Conservation (phyloP, 2,113 vertebrate species). For the Oenanthe oenanthe region DNA sequence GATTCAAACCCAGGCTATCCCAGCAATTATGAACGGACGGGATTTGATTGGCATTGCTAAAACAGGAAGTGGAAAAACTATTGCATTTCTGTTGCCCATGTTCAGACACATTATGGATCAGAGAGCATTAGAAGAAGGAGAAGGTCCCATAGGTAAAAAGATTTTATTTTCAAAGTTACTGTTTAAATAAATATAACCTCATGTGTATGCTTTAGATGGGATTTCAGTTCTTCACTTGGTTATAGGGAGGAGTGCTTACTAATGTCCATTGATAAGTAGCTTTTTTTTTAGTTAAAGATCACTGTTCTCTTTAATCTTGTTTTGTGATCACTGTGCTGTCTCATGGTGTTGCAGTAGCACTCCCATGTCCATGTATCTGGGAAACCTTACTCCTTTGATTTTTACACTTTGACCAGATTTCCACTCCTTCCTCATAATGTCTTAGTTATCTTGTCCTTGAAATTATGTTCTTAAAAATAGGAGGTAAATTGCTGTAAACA, state of each 20-base stretch:
- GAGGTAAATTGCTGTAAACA: neutral
- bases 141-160: constrained; percentile 90
- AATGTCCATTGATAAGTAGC: neutral
- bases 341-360: neutral
- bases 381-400: neutral
- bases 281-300: neutral
- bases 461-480: neutral
- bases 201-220: neutral
- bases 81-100: constrained; percentile 97
- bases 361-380: neutral
- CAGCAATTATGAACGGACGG: constrained; percentile 94
- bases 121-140: constrained; percentile 90
- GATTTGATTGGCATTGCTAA: constrained; percentile 98
- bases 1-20: constrained; percentile 96
- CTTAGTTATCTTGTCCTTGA: neutral
- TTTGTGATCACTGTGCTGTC: neutral
- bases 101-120: constrained; percentile 99
- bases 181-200: neutral
- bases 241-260: neutral
- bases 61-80: constrained; percentile 98
- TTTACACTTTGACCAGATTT: neutral
- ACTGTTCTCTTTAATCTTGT: neutral
- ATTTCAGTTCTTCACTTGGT: neutral
- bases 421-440: neutral
- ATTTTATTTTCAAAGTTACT: neutral